These are phyloP conservation scores for Caerostris extrusa DNA, from an alignment of 1,140 invertebrate species.

Conservation along the genomic window DNA sequence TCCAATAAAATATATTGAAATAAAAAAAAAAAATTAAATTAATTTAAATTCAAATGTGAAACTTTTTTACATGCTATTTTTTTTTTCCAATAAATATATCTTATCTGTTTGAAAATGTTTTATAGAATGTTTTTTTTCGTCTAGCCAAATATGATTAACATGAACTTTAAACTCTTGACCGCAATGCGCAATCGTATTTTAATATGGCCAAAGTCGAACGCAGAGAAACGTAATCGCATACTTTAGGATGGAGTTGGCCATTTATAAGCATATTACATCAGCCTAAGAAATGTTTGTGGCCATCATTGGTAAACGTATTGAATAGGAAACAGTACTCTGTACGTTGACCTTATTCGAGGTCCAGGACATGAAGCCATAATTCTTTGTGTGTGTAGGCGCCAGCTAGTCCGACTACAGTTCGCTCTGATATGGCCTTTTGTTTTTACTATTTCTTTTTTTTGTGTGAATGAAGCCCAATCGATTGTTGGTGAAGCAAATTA, in stretches of 20 bases:
- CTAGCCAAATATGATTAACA: neutral
- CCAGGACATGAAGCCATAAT: neutral
- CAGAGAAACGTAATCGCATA: neutral
- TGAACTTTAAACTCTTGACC: constrained; percentile 42
- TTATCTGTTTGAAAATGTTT: neutral
- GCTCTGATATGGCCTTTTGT: constrained; percentile 5
- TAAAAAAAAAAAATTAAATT: too few relatives aligned
- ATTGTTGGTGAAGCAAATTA: neutral
- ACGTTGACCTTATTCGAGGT: constrained; percentile 15
- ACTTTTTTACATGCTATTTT: neutral
- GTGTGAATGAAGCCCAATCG: neutral
- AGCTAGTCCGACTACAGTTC: neutral
- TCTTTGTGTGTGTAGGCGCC: constrained; percentile 8
- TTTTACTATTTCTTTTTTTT: neutral
- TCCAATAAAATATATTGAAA: too few relatives aligned
- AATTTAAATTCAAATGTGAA: neutral
- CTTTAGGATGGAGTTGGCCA: neutral
- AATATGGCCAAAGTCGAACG: constrained; percentile 4
- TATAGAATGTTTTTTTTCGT: neutral
- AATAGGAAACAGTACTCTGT: neutral
- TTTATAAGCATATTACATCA: neutral
- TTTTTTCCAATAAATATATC: neutral
- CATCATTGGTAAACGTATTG: neutral
- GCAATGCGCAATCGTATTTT: neutral
- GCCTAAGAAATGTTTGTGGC: neutral